phyloP scores from a whole-genome alignment of 2,888 invertebrate genomes.

The Lysandra coridon region DNA sequence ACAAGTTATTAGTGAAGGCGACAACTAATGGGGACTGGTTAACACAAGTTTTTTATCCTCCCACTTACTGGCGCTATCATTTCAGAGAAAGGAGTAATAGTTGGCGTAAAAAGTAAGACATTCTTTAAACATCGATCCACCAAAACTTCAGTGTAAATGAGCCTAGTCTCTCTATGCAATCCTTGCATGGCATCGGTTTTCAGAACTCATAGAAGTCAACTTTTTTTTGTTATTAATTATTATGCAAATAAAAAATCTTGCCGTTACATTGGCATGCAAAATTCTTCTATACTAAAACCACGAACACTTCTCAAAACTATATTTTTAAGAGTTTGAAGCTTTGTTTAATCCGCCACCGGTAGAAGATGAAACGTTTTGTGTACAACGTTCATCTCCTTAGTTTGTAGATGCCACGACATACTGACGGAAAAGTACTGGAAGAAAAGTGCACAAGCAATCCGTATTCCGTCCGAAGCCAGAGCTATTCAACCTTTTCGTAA shows the following conservation, averaged over 20 bases:
- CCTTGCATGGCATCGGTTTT: neutral
- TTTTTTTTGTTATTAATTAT: too few species aligned
- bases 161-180: neutral
- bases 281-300: too few species aligned
- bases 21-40: neutral
- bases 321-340: neutral
- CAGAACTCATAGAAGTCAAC: neutral
- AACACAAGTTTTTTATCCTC: neutral
- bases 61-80: neutral
- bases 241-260: too few species aligned
- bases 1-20: conserved; percentile 10
- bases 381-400: conserved; percentile 42
- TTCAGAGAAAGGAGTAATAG: neutral
- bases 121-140: neutral
- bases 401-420: conserved; percentile 50
- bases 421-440: conserved; percentile 69
- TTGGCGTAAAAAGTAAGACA: neutral
- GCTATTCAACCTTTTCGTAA: conserved; percentile 52
- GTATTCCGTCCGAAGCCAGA: conserved; percentile 44
- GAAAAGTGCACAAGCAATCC: conserved; percentile 56
- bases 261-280: too few species aligned
- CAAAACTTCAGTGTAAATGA: neutral
- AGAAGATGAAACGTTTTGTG: neutral
- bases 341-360: too few species aligned
- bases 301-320: too few species aligned